These are phyloP conservation scores for Pelobates fuscus DNA, from an alignment of 2,113 vertebrate genomes.

Conservation along the genomic window DNA sequence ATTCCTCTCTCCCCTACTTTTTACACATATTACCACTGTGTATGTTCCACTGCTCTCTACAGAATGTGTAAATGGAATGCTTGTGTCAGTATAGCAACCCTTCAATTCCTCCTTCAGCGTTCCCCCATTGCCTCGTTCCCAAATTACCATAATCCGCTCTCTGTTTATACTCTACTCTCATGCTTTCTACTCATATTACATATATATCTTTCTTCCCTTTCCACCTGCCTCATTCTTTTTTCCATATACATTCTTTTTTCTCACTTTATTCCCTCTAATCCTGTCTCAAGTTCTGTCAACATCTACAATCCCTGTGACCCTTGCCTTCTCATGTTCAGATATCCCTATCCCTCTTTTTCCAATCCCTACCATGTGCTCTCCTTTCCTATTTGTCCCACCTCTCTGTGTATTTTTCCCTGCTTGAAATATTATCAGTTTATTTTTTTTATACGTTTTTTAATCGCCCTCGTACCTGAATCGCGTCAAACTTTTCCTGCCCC, in stretches of 20 bases:
- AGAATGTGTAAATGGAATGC: slow-evolving; percentile 48
- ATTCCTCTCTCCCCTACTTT: slow-evolving; percentile 20
- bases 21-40: slow-evolving; percentile 50
- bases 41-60: slow-evolving; percentile 43
- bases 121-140: neutral
- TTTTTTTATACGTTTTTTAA: slow-evolving; percentile 48
- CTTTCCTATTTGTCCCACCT: neutral
- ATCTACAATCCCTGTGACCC: too few relatives aligned
- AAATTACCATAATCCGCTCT: neutral
- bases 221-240: too few relatives aligned
- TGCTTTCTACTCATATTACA: too few relatives aligned
- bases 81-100: slow-evolving; percentile 45
- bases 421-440: slow-evolving; percentile 44
- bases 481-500: slow-evolving; percentile 21
- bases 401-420: slow-evolving; percentile 26
- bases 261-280: too few relatives aligned
- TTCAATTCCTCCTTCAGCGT: neutral
- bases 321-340: too few relatives aligned
- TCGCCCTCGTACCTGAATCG: slow-evolving; percentile 36
- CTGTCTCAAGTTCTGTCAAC: too few relatives aligned
- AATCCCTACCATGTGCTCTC: neutral
- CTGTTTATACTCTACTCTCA: neutral
- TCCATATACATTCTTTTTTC: too few relatives aligned
- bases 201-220: neutral
- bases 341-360: neutral